Base-by-base conservation (phyloP, 1,140 invertebrate genomes). In the Homalodisca vitripennis region DNA sequence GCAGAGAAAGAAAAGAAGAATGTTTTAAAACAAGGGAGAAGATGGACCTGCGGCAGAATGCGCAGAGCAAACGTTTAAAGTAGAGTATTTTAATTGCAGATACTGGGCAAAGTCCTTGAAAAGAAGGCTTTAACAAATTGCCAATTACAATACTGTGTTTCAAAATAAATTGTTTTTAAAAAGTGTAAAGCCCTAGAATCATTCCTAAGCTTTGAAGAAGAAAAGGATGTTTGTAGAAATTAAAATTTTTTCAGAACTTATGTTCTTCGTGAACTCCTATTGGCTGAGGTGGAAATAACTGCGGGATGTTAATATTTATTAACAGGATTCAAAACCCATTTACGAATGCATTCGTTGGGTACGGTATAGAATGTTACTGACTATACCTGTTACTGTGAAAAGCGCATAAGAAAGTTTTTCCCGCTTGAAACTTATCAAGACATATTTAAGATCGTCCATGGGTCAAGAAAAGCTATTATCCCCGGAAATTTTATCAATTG, bases 1-100 rank as follows among this genome's bases (percentile, higher is more conserved):
- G 55, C 55, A 31, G 14, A 65, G 63, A 65, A 65, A 65, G 29
- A 65, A 13, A 12, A 32, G 41, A n/a, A 10, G 17, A 14, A 26
- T 66, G 53, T 68, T 69, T 34, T 55, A 64, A 27, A 69, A 69
- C 26, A 60, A 71, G 66, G 24, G 12, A 46, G 14, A 48, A n/a
- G 70, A 71, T 66, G 66, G 69, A 31, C 29, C 34, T 24, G 47
- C 31, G 24, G 22, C 20, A 2, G 57, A 63, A n/a, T n/a, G n/a
- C 62, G 10, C 60, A 30, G 51, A 63, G 24, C 26, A 34, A 27
- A 13, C 46, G 6, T 69, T 68, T 48, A 64, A 63, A 29, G n/a
- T n/a, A 71, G 22, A 22, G 55, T 26, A 26, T 69, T 69, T 65
- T 69, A 51, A 30, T 69, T 71, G 27, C 13, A 17, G 27, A 22